Percentiles rank a stretch among this genome's conserved stretches.
These are phyloP conservation scores for Euplexia lucipara DNA, from an alignment of 2,888 invertebrate genomes.

Conservation along the genomic window DNA sequence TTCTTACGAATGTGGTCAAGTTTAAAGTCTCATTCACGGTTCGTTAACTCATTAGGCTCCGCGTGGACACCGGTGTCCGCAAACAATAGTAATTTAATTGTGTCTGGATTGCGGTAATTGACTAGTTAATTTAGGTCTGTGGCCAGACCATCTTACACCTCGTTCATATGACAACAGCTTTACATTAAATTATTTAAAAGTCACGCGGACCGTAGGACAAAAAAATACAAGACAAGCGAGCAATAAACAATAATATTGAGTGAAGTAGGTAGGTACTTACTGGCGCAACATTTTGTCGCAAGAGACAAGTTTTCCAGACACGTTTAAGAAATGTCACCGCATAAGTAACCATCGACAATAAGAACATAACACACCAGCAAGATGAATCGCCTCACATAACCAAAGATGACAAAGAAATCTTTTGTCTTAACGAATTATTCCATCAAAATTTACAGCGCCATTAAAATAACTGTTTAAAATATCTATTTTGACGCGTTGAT, in stretches of 20 bases:
- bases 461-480: slow-evolving; percentile 56
- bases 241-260: background rate
- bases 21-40: no score
- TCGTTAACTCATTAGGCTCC: no score
- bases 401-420: slow-evolving; percentile 43
- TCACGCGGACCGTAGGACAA: background rate
- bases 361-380: slow-evolving; percentile 8
- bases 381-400: slow-evolving; percentile 30
- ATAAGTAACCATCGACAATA: slow-evolving; percentile 1
- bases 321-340: slow-evolving; percentile 8
- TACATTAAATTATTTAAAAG: background rate
- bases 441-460: slow-evolving; percentile 54
- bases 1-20: no score
- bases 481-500: slow-evolving; percentile 64
- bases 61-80: no score
- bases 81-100: no score
- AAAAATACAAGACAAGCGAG: background rate
- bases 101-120: no score
- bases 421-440: slow-evolving; percentile 50
- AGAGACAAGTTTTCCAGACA: slow-evolving; percentile 23
- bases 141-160: background rate
- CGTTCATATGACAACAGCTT: background rate
- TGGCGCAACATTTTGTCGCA: background rate
- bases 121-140: no score
- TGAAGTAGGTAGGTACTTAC: background rate